Base-by-base conservation (phyloP, 2,797 vertebrate species). In the Champsocephalus esox region DNA sequence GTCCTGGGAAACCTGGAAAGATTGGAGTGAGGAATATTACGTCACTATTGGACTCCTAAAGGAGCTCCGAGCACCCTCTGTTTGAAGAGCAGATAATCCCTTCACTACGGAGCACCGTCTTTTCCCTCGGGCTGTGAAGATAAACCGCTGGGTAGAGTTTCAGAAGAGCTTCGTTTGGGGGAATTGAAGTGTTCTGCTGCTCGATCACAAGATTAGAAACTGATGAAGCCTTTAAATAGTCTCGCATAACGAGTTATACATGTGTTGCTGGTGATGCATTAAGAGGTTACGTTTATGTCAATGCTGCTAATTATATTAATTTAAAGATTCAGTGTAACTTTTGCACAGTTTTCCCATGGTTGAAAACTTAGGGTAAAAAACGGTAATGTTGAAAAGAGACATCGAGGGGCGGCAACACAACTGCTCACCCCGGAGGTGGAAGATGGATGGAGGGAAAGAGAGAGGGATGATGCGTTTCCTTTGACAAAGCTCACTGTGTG, bases 401-500 rank as follows among this genome's bases (percentile, higher is more conserved):
- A 45, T 21, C 28, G 55, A 41, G 6, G 66, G 43, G 70, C 65
- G 49, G n/a, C 51, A 49, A 43, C 5, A 1, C 46, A 43, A 1
- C 32, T 13, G 17, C 14, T 16, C 43, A 10, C 59, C 66, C 71
- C 38, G 54, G 59, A 75, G 70, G 57, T 44, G 59, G 12, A 75
- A 52, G 68, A 81, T n/a, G 66, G 70, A 48, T 4, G 44, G 59
- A 52, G 34, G 54, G 9, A 45, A 11, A 65, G 43, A 45, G 45
- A 32, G 70, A 68, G 55, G 73, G 56, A 83, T 78, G 86, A 86
- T 77, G 67, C 17, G 32, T 46, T 70, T 11, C 59, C 64, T 66
- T 32, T 52, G 38, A 91, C 90, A 90, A 90, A 87, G 87, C 79
- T 19, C 9, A 1, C 85, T 84, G 76, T 90, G 89, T 89, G 16